These are phyloP conservation scores for Hypanus sabinus DNA, from an alignment of 2,113 vertebrate genomes.

Conservation along the genomic window DNA sequence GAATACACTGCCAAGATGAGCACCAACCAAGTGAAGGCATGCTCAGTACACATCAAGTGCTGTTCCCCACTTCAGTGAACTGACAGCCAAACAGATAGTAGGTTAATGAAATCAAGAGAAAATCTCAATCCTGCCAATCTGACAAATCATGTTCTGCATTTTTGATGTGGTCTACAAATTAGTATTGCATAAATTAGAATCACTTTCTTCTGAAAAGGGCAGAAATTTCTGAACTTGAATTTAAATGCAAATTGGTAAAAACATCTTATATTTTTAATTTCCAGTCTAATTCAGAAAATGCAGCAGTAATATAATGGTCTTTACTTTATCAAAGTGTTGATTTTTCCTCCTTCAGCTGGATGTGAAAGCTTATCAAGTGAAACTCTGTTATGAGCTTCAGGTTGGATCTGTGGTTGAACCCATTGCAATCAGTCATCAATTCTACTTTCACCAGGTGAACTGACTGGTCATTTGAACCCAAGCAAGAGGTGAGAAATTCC, in stretches of 20 bases:
- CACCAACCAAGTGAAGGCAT: no score
- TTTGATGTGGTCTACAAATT: not conserved
- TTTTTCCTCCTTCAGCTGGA: not conserved
- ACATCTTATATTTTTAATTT: not conserved
- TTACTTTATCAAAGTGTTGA: not conserved
- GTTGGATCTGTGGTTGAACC: not conserved
- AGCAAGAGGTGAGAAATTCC: not conserved
- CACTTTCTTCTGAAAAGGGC: not conserved
- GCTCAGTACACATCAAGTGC: no score
- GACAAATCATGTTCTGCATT: not conserved
- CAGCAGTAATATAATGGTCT: not conserved
- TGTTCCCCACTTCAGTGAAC: not conserved
- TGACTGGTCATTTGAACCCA: not conserved
- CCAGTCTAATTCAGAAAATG: not conserved
- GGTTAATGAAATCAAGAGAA: not conserved
- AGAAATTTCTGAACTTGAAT: constrained; percentile 1
- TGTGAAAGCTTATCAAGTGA: not conserved
- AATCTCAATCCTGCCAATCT: not conserved
- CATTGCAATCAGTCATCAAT: not conserved
- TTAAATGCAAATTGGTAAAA: not conserved
- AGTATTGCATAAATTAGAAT: not conserved
- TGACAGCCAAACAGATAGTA: not conserved
- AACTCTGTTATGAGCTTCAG: no score
- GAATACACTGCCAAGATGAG: no score
- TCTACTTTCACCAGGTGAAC: not conserved